Base-by-base conservation (phyloP, 2,797 vertebrate species). In the Paramormyrops hopkinsi region DNA sequence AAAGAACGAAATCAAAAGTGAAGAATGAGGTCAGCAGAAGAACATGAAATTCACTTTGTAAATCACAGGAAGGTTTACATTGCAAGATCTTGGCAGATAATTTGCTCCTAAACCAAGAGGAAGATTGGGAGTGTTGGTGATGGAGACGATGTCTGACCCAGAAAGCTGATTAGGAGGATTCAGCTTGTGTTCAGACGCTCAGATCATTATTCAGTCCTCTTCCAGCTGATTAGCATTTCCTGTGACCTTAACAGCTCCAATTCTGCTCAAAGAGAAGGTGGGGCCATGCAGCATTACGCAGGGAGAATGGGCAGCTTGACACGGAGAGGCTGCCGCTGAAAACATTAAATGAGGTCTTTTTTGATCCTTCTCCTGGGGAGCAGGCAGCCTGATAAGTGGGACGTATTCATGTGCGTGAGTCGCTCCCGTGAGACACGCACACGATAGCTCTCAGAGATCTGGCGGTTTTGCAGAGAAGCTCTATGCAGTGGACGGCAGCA, bases 321-420 rank as follows among this genome's bases (percentile, higher is more conserved):
- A 79, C 37, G 6, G 37, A 79, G 33, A 44, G 14, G 17, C 37
- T 44, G 33, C 14, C 17, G 25, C 76, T 14, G 48, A 37, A 54
- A 86, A 65, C 6, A 44, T 41, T 25, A 85, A 89, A 89, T 85
- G 25, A 86, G n/a, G 46, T 59, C 79, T 89, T 89, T 89, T 86
- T 84, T 62, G 22, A 56, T 84, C 6, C 22, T 50, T 69, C 88
- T 84, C 79, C 19, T 19, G 48, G 50, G 83, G 50, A 50, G 48
- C n/a, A 29, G 44, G 48, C 48, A 25, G 44, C 73, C 76, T 84
- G 88, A 89, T 89, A 89, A 84, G 73, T 56, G 76, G 5, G 79
- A 44, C 37, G n/a, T 48, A 44, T 79, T 44, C 51, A 14, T 86
- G 51, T 54, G 53, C 4, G 50, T n/a, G 53, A 14, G 50, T 6